These are phyloP conservation scores for Nymphalis io DNA, from an alignment of 1,140 invertebrate genomes.

Conservation along the genomic window DNA sequence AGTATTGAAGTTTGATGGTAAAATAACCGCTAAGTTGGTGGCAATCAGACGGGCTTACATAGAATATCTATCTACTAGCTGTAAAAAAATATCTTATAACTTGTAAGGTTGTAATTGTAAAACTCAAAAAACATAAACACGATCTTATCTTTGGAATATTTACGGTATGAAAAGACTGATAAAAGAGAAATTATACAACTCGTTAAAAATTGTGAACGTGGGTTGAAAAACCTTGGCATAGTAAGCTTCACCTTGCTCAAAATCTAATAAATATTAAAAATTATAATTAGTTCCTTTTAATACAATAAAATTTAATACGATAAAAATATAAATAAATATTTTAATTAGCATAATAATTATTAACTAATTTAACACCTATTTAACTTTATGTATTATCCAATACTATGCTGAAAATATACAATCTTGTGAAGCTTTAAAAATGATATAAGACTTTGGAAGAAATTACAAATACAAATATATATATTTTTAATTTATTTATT, in stretches of 20 bases:
- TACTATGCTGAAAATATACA: no score
- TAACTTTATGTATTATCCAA: neutral
- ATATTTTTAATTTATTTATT: no score
- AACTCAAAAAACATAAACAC: no score
- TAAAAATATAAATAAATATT: neutral
- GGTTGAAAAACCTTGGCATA: constrained; percentile 21
- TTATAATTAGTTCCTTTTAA: constrained; percentile 23
- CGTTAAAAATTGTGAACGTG: constrained; percentile 10
- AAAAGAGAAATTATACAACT: constrained; percentile 9
- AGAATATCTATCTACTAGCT: no score
- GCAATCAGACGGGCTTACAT: no score
- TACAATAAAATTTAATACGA: constrained; percentile 11
- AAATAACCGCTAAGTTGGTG: no score
- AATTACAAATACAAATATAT: no score
- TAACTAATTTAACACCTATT: neutral
- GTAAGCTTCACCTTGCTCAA: constrained; percentile 19
- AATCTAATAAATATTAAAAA: constrained; percentile 24
- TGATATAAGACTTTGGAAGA: no score
- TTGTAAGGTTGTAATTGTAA: no score
- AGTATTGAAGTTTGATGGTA: no score
- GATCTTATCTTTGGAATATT: neutral
- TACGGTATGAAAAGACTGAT: neutral
- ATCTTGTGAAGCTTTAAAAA: no score
- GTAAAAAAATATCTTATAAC: no score
- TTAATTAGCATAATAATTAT: neutral